Evolutionary conservation across 2,797 vertebrate species (phyloP), one percentile per base, ranked within the genome.

Genomic region (Xiphorhynchus erythropygius): DNA sequence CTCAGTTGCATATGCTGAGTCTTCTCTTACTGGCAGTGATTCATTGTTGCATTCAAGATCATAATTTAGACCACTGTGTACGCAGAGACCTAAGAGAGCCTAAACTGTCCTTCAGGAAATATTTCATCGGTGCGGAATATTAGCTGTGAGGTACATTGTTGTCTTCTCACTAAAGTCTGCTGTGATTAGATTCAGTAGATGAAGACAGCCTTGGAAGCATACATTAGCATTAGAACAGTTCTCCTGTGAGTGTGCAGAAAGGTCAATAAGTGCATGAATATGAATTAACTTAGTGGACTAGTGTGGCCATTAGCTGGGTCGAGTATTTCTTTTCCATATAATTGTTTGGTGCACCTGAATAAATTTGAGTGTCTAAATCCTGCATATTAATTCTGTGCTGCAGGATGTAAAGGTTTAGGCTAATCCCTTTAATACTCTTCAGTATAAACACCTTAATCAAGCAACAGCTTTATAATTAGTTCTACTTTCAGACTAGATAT

Each of bases 331-430:
- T 96, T 97, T 98, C 94, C 79, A 30, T 96, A 37, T 96, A 97
- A 97, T 97, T 97, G 96, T 97, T 97, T 96, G 88, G 93, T 97
- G 93, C 89, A 97, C 95, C 97, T 97, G 97, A 98, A 97, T 98
- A 98, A 97, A 97, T 97, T 93, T 96, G 83, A 95, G 93, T 92
- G 92, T 95, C 97, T 97, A 97, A 98, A 97, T 96, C 93, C 92
- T 70, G 93, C 86, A 93, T 97, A 97, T 96, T 97, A 98, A 97
- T 97, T 97, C 87, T 85, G 69, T 97, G 85, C 94, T 97, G 93
- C 84, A 94, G 93, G 95, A 97, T 96, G 89, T 95, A 97, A 97
- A 97, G 96, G 94, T 97, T 96, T 96, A 91, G 94, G 94, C 89
- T 97, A 97, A 98, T 98, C 96, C 87, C 80, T 97, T 97, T 97